Conservation (phyloP, 2,888 invertebrate species). For the Aspidiotus destructor region DNA sequence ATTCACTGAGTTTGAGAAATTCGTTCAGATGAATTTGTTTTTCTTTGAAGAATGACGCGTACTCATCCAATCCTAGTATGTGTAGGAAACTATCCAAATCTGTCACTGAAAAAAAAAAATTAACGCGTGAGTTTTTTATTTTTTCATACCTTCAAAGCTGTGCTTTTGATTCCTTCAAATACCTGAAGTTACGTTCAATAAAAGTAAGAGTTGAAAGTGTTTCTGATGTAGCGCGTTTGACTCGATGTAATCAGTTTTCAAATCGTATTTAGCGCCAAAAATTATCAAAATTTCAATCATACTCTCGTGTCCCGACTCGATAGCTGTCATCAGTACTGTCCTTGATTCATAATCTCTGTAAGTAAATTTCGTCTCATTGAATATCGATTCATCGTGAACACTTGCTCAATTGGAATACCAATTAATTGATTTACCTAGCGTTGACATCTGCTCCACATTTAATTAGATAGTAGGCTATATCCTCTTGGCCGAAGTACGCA, state of each 20-base stretch:
- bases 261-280: constrained; percentile 16
- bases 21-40: constrained; percentile 48
- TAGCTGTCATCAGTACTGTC: constrained; percentile 22
- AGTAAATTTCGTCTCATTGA: background rate
- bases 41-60: constrained; percentile 43
- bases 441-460: constrained; percentile 52
- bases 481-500: constrained; percentile 49
- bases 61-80: constrained; percentile 36
- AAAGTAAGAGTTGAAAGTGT: constrained; percentile 16
- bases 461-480: constrained; percentile 48
- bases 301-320: constrained; percentile 20
- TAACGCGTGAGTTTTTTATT: background rate
- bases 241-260: constrained; percentile 10
- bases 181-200: constrained; percentile 24
- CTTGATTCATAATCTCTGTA: constrained; percentile 18
- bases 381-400: background rate
- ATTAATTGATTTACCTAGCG: constrained; percentile 37
- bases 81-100: constrained; percentile 34
- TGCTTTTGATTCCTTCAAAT: background rate
- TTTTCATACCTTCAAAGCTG: background rate
- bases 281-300: constrained; percentile 17
- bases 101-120: constrained; percentile 25
- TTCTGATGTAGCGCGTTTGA: constrained; percentile 2
- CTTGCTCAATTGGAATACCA: background rate
- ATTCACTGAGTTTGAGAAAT: constrained; percentile 51